Evolutionary conservation across 2,888 invertebrate species (phyloP).

Genomic region (Macrosiphum euphorbiae): DNA sequence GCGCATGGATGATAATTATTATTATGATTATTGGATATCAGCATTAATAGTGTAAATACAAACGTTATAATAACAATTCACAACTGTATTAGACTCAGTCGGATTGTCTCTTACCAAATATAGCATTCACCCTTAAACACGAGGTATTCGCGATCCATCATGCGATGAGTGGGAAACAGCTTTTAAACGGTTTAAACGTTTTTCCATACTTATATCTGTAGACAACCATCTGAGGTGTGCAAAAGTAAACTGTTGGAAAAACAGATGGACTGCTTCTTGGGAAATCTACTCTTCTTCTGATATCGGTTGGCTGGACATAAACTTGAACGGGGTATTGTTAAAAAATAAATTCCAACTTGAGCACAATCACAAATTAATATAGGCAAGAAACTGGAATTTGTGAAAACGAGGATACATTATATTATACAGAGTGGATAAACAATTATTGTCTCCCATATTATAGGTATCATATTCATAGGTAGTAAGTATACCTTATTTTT

Average conservation of each 20-base stretch:
- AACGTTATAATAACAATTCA: not conserved
- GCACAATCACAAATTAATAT: not conserved
- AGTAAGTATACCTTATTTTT: not conserved
- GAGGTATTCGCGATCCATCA: not conserved
- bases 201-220: not conserved
- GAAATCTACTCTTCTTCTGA: not conserved
- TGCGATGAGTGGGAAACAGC: not conserved
- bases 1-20: not conserved
- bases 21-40: not conserved
- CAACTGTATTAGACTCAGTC: not conserved
- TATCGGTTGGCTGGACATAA: not conserved
- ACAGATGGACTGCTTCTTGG: not conserved
- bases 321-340: not conserved
- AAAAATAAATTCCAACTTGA: not conserved
- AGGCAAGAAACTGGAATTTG: not conserved
- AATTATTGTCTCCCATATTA: not conserved
- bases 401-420: not conserved
- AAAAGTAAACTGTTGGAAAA: conserved; percentile 5
- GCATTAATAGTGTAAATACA: not conserved
- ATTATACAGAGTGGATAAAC: not conserved
- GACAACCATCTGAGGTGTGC: not conserved
- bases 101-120: not conserved
- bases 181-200: not conserved
- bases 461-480: not conserved
- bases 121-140: not conserved